Evolutionary conservation across 2,888 invertebrate genomes (phyloP).

Genomic region (Lysandra coridon): DNA sequence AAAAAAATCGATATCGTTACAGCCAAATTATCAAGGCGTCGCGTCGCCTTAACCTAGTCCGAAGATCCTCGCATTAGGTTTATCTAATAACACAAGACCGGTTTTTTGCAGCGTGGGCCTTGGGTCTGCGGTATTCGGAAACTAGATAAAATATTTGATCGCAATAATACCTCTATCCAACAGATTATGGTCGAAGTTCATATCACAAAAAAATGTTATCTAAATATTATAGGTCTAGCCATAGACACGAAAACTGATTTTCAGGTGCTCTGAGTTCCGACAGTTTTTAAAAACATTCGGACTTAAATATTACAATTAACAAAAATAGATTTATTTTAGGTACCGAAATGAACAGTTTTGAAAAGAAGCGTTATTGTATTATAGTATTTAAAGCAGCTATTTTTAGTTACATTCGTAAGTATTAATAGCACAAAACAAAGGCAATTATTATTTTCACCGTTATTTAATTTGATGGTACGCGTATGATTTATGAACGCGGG

Average conservation of each 20-base stretch:
- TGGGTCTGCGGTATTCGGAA: neutral
- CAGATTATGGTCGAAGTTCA: too few species aligned
- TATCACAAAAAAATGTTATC: too few species aligned
- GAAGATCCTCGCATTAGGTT: slow-evolving; percentile 3
- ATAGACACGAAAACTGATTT: too few species aligned
- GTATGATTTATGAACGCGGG: slow-evolving; percentile 15
- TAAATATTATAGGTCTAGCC: too few species aligned
- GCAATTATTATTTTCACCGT: slow-evolving; percentile 22
- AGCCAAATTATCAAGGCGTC: too few species aligned
- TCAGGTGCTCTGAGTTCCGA: too few species aligned
- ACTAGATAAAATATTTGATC: neutral
- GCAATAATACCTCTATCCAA: too few species aligned
- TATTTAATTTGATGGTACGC: slow-evolving; percentile 25
- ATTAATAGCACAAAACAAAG: neutral
- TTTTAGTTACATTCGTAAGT: neutral
- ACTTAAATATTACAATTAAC: too few species aligned
- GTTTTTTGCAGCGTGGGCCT: slow-evolving; percentile 11
- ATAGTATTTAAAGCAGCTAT: neutral
- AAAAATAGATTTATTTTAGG: too few species aligned
- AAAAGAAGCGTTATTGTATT: neutral
- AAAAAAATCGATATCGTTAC: too few species aligned
- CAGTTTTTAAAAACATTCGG: too few species aligned
- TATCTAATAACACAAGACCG: slow-evolving; percentile 1
- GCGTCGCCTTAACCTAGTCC: neutral
- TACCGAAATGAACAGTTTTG: too few species aligned